Conservation (phyloP, 92 coral and sea anemone species). For the Galaxea fascicularis region DNA sequence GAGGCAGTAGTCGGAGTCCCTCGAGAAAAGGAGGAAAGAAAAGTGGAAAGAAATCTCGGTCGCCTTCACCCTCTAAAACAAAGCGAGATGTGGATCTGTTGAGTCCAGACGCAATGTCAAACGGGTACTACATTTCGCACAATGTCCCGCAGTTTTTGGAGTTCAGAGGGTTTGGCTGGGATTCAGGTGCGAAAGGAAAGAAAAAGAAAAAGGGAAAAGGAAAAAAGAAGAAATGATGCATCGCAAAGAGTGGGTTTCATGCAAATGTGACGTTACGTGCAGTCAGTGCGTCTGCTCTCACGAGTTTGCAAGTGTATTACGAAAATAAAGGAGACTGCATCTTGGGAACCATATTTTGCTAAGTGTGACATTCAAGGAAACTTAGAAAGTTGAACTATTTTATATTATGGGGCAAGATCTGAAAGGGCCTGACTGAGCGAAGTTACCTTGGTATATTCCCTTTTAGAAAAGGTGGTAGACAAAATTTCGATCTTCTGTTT, state of each 20-base stretch:
- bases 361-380: no score
- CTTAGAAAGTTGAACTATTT: no score
- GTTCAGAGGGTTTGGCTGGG: slow-evolving; percentile 93
- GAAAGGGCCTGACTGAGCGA: no score
- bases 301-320: no score
- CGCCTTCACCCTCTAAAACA: slow-evolving; percentile 79
- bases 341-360: no score
- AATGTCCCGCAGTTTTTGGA: slow-evolving; percentile 89
- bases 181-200: slow-evolving; percentile 62
- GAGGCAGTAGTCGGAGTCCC: slow-evolving; percentile 88
- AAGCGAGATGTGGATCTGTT: slow-evolving; percentile 77
- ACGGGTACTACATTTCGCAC: slow-evolving; percentile 95
- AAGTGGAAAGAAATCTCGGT: slow-evolving; percentile 83
- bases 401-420: no score
- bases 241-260: neutral
- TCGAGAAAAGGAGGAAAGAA: slow-evolving; percentile 82
- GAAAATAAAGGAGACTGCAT: no score
- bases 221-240: slow-evolving; percentile 73
- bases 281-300: neutral
- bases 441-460: no score
- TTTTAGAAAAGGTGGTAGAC: no score
- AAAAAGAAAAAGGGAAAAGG: slow-evolving; percentile 80
- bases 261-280: neutral
- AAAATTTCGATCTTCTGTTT: no score
- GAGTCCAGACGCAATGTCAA: slow-evolving; percentile 98